phyloP scores from a whole-genome alignment of 1,140 invertebrate species.

The Sitophilus oryzae region DNA sequence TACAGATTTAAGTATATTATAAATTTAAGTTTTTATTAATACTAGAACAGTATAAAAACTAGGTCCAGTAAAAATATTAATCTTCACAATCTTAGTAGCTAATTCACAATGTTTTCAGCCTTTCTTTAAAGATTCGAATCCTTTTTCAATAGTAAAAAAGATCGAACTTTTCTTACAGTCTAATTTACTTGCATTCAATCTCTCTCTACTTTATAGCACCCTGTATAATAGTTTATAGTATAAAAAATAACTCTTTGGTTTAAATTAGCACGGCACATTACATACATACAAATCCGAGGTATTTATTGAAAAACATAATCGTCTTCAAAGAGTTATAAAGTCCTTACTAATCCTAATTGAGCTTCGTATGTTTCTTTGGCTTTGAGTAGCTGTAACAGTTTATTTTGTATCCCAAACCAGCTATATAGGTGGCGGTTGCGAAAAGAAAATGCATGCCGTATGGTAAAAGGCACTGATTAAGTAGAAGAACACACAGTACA shows the following conservation, averaged over 20 bases:
- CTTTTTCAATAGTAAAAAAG: background rate
- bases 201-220: background rate
- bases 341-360: too few relatives aligned
- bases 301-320: too few relatives aligned
- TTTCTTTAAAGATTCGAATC: too few relatives aligned
- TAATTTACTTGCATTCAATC: background rate
- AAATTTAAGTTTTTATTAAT: background rate
- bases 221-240: background rate
- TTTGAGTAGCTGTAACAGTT: background rate
- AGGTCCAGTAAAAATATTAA: background rate
- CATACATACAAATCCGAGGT: too few relatives aligned
- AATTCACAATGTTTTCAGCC: background rate
- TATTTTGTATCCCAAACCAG: slow-evolving; percentile 6
- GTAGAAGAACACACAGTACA: slow-evolving; percentile 11
- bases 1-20: background rate
- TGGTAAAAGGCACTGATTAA: slow-evolving; percentile 16
- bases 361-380: background rate
- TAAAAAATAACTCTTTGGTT: background rate
- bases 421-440: slow-evolving; percentile 2
- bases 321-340: too few relatives aligned
- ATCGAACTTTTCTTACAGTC: background rate
- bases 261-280: background rate
- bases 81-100: background rate
- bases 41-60: background rate
- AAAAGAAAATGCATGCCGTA: slow-evolving; percentile 24